A percentile compares a stretch with the other conserved stretches of the same genome.
phyloP scores from a whole-genome alignment of 2,888 invertebrate species.

The Tinea pellionella region DNA sequence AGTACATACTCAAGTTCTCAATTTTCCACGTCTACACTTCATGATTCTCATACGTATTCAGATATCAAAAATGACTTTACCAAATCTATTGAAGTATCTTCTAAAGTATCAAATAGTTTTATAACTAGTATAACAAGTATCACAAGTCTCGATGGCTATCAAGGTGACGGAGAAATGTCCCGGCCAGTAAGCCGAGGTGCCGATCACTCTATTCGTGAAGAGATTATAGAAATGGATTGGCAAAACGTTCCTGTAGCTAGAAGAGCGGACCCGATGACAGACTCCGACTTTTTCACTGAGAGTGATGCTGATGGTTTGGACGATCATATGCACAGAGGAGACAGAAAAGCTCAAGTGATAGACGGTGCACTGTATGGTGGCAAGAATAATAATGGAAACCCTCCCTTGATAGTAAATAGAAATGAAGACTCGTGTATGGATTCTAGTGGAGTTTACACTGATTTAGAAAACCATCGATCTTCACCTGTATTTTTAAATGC shows the following conservation, averaged over 20 bases:
- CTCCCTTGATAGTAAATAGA: slow-evolving; percentile 65
- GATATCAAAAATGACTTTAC: slow-evolving; percentile 71
- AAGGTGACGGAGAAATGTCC: slow-evolving; percentile 92
- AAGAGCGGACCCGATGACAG: slow-evolving; percentile 87
- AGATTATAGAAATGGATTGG: slow-evolving; percentile 67
- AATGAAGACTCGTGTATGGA: slow-evolving; percentile 87
- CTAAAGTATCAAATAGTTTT: slow-evolving; percentile 79
- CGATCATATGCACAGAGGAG: slow-evolving; percentile 76
- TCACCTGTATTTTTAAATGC: slow-evolving; percentile 65
- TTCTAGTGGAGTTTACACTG: slow-evolving; percentile 89
- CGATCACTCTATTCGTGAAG: slow-evolving; percentile 75
- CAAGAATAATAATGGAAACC: slow-evolving; percentile 65
- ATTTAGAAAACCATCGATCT: slow-evolving; percentile 76
- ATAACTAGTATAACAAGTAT: slow-evolving; percentile 91
- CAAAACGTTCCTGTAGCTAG: slow-evolving; percentile 73
- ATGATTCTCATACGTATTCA: slow-evolving; percentile 67
- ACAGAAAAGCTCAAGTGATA: slow-evolving; percentile 84
- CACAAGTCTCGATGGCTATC: slow-evolving; percentile 92
- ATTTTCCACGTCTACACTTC: slow-evolving; percentile 57
- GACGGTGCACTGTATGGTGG: slow-evolving; percentile 91
- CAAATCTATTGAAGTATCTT: slow-evolving; percentile 71
- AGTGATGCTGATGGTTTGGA: slow-evolving; percentile 90
- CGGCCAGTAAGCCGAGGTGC: slow-evolving; percentile 85
- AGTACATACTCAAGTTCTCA: slow-evolving; percentile 58
- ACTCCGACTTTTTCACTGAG: slow-evolving; percentile 91